phyloP scores from a whole-genome alignment of 2,113 vertebrate species.

The Myrmecobius fasciatus region DNA sequence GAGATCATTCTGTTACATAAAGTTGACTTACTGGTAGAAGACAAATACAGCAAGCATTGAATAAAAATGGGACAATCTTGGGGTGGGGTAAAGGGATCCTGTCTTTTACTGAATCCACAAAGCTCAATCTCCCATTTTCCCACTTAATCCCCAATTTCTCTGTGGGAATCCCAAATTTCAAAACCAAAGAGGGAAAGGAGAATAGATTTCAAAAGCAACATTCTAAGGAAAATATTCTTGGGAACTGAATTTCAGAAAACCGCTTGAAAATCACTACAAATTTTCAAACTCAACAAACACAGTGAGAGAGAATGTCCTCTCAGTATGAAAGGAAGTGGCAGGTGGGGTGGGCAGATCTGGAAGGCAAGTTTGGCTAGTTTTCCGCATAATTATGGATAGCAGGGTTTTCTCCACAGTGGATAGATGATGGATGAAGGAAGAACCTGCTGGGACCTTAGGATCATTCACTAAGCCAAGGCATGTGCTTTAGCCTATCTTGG shows the following conservation, averaged over 20 bases:
- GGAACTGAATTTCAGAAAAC: conserved; percentile 38
- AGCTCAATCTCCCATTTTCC: conserved; percentile 29
- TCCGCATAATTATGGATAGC: neutral
- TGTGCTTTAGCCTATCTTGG: neutral
- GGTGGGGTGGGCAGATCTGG: conserved; percentile 38
- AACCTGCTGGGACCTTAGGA: conserved; percentile 3
- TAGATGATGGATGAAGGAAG: conserved; percentile 23
- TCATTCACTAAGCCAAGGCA: neutral
- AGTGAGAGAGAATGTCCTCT: conserved; percentile 17
- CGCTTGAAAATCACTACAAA: conserved; percentile 27
- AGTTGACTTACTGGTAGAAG: neutral
- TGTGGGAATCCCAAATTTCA: conserved; percentile 50
- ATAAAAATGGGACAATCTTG: neutral
- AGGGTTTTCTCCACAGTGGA: conserved; percentile 16
- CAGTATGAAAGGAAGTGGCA: conserved; percentile 55
- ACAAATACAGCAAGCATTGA: neutral
- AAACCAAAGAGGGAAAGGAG: conserved; percentile 4
- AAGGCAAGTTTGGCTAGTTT: conserved; percentile 26
- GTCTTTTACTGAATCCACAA: conserved; percentile 13
- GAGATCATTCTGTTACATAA: conserved; percentile 13
- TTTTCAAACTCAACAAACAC: conserved; percentile 1
- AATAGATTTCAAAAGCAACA: neutral
- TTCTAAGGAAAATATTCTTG: conserved; percentile 25
- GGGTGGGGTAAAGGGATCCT: neutral
- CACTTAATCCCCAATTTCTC: neutral